Percentiles rank a stretch among this genome's conserved stretches.
Evolutionary conservation across 2,797 vertebrate genomes (phyloP).

Genomic region (Smutsia temminckii): DNA sequence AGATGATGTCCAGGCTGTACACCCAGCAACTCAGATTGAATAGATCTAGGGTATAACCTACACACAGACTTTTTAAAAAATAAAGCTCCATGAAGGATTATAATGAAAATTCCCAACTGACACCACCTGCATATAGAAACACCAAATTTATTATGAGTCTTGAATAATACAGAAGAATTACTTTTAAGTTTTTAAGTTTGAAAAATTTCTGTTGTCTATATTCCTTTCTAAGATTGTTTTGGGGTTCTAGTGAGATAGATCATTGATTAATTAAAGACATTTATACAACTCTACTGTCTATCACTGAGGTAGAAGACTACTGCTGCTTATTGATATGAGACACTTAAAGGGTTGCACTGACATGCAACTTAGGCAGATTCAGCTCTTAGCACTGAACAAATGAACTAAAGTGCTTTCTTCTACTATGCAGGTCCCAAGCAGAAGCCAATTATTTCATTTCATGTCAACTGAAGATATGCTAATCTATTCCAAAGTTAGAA

Average conservation of each 20-base stretch:
- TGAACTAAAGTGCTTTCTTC: slow-evolving; percentile 4
- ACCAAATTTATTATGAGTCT: slow-evolving; percentile 2
- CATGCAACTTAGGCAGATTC: slow-evolving; percentile 27
- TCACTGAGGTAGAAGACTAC: background rate
- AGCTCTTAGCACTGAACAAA: background rate
- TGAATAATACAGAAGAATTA: slow-evolving; percentile 7
- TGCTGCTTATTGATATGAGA: slow-evolving; percentile 12
- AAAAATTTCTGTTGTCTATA: slow-evolving; percentile 16
- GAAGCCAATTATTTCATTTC: slow-evolving; percentile 38
- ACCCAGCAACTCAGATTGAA: background rate
- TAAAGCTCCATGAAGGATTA: slow-evolving; percentile 6
- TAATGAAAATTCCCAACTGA: background rate
- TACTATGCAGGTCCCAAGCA: background rate
- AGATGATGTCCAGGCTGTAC: background rate
- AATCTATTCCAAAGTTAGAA: background rate
- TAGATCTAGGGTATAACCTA: background rate
- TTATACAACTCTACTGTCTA: background rate
- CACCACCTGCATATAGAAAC: background rate
- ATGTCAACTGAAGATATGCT: background rate
- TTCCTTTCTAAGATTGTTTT: slow-evolving; percentile 39
- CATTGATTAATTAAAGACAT: background rate
- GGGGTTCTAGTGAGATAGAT: background rate
- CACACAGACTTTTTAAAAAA: background rate
- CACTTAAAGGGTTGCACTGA: background rate
- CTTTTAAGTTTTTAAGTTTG: slow-evolving; percentile 43